These are phyloP conservation scores for Zaprionus ghesquierei DNA, from an alignment of 1,140 invertebrate species.

Conservation along the genomic window DNA sequence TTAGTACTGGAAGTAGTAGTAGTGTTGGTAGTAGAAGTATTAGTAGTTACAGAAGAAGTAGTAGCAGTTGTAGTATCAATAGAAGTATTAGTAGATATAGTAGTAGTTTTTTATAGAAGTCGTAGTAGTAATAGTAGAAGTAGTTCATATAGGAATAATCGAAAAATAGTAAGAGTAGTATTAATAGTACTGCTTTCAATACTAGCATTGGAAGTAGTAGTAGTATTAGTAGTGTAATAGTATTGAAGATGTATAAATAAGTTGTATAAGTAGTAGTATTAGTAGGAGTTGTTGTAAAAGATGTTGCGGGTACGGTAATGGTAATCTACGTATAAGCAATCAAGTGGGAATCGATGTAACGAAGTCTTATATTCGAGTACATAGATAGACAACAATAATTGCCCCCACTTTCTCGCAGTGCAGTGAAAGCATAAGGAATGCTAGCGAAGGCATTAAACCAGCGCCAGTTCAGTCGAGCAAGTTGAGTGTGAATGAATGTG, in stretches of 20 bases:
- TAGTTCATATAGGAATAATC: too few relatives aligned
- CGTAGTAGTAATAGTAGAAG: not conserved
- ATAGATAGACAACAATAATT: too few relatives aligned
- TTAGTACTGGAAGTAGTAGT: not conserved
- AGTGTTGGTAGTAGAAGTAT: not conserved
- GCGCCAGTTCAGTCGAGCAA: slow-evolving; percentile 45
- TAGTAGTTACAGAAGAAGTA: not conserved
- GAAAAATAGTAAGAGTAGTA: not conserved
- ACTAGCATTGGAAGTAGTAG: too few relatives aligned
- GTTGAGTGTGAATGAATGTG: slow-evolving; percentile 35
- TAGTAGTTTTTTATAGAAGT: not conserved
- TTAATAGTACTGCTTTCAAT: not conserved
- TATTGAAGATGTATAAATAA: too few relatives aligned
- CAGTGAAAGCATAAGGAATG: slow-evolving; percentile 21
- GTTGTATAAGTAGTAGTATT: too few relatives aligned
- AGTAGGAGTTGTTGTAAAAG: too few relatives aligned
- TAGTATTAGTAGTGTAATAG: too few relatives aligned
- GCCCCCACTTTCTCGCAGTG: slow-evolving; percentile 30
- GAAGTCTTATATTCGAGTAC: too few relatives aligned
- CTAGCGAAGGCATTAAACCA: slow-evolving; percentile 33
- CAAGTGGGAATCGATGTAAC: too few relatives aligned
- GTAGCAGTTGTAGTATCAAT: not conserved
- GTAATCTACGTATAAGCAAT: too few relatives aligned
- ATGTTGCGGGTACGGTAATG: too few relatives aligned
- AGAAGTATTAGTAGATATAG: not conserved